Evolutionary conservation across 2,113 vertebrate species (phyloP).

Genomic region (Ictalurus punctatus): DNA sequence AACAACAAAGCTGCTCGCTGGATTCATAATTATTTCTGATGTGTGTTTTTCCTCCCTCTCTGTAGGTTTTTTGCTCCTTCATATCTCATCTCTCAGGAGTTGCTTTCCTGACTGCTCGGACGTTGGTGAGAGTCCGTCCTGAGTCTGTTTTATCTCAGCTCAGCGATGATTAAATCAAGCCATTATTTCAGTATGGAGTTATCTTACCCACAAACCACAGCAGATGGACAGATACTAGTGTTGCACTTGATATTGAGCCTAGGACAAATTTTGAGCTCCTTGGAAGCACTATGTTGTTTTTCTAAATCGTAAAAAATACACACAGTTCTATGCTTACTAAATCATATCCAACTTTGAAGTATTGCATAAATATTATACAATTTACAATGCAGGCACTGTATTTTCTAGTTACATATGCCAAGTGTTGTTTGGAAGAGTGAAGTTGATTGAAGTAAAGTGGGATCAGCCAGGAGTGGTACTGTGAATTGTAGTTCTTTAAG

Average conservation of each 20-base stretch:
- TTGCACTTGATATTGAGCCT: slow-evolving; percentile 7
- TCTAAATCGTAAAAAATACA: not conserved
- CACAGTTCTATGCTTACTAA: not conserved
- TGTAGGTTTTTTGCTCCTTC: slow-evolving; percentile 25
- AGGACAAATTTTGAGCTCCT: slow-evolving; percentile 29
- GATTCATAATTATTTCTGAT: slow-evolving; percentile 51
- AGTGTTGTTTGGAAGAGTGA: not conserved
- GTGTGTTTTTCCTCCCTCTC: not conserved
- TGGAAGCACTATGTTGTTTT: not conserved
- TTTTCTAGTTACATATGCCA: slow-evolving; percentile 3
- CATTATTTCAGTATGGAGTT: slow-evolving; percentile 44
- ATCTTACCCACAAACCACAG: slow-evolving; percentile 37
- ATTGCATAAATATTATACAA: not conserved
- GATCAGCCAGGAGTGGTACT: not conserved
- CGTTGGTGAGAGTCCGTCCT: slow-evolving; percentile 11
- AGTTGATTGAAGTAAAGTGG: slow-evolving; percentile 7
- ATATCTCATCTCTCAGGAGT: slow-evolving; percentile 36
- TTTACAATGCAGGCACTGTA: not conserved
- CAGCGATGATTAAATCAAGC: slow-evolving; percentile 40
- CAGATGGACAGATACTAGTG: slow-evolving; percentile 33
- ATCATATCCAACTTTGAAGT: not conserved
- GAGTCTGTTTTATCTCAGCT: slow-evolving; percentile 32
- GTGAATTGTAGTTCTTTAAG: not conserved
- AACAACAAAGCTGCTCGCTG: slow-evolving; percentile 44
- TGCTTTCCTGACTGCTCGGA: slow-evolving; percentile 12